These are phyloP conservation scores for Ivindomyrus marchei DNA, from an alignment of 2,113 vertebrate genomes.

Conservation along the genomic window DNA sequence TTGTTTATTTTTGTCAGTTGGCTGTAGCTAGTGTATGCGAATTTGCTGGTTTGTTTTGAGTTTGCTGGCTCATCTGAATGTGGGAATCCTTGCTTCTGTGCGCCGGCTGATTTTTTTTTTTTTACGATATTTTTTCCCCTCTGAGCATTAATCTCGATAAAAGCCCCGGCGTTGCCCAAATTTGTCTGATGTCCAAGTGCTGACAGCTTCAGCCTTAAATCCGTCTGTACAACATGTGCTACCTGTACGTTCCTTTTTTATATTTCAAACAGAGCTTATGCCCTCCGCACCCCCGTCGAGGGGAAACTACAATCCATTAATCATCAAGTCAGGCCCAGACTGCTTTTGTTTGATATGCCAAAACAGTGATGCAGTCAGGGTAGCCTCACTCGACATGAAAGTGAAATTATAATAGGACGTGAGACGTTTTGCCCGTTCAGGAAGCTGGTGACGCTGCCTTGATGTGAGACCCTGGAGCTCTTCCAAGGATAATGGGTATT, in stretches of 20 bases:
- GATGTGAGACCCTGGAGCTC: conserved; percentile 18
- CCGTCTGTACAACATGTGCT: conserved; percentile 8
- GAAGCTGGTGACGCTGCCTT: conserved; percentile 12
- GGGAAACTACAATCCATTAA: conserved; percentile 22
- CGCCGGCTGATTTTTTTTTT: neutral
- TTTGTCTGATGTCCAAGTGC: neutral
- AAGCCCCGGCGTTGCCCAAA: neutral
- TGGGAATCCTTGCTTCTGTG: neutral
- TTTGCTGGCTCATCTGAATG: neutral
- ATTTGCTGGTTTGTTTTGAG: neutral
- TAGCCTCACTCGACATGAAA: neutral
- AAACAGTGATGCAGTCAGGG: neutral
- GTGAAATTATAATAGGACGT: conserved; percentile 15
- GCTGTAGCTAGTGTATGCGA: neutral
- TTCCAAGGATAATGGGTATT: conserved; percentile 25
- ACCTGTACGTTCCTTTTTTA: neutral
- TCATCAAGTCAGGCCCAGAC: neutral
- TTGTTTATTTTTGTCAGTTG: neutral
- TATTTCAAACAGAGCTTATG: neutral
- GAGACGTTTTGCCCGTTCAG: conserved; percentile 10
- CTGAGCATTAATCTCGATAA: neutral
- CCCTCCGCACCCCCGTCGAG: neutral
- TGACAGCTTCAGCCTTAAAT: neutral
- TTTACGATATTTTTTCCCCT: neutral
- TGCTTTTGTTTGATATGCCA: conserved; percentile 1